These are phyloP conservation scores for Athetis lepigone DNA, from an alignment of 2,888 invertebrate genomes.

Conservation along the genomic window DNA sequence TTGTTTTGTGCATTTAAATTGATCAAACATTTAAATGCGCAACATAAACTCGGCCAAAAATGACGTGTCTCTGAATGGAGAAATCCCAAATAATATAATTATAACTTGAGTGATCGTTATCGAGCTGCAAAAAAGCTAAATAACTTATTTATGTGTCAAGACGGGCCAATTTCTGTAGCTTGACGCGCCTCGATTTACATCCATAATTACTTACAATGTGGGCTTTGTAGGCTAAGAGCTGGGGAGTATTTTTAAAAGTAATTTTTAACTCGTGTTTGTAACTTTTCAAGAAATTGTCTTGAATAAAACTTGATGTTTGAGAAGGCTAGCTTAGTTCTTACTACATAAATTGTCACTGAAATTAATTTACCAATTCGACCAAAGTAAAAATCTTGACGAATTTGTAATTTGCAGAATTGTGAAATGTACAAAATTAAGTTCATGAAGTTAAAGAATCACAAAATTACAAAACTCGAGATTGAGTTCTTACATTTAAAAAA, in stretches of 20 bases:
- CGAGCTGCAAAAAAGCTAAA: slow-evolving; percentile 41
- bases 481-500: background rate
- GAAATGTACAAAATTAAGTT: too few species aligned
- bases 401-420: background rate
- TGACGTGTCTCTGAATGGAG: slow-evolving; percentile 17
- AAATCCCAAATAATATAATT: slow-evolving; percentile 47
- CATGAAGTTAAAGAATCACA: background rate
- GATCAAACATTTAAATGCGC: background rate
- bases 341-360: background rate
- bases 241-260: background rate
- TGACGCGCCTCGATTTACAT: slow-evolving; percentile 73
- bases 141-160: slow-evolving; percentile 63
- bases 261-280: background rate
- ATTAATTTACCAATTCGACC: background rate
- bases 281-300: background rate
- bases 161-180: slow-evolving; percentile 52
- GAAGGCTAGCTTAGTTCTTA: too few species aligned
- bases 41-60: background rate
- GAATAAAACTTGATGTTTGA: background rate
- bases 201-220: slow-evolving; percentile 76
- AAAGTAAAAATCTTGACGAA: background rate
- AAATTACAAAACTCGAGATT: background rate
- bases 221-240: slow-evolving; percentile 73
- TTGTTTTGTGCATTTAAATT: background rate
- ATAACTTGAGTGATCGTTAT: slow-evolving; percentile 37